Evolutionary conservation across 1,140 invertebrate genomes (phyloP).

Genomic region (Agrypnia vestita): DNA sequence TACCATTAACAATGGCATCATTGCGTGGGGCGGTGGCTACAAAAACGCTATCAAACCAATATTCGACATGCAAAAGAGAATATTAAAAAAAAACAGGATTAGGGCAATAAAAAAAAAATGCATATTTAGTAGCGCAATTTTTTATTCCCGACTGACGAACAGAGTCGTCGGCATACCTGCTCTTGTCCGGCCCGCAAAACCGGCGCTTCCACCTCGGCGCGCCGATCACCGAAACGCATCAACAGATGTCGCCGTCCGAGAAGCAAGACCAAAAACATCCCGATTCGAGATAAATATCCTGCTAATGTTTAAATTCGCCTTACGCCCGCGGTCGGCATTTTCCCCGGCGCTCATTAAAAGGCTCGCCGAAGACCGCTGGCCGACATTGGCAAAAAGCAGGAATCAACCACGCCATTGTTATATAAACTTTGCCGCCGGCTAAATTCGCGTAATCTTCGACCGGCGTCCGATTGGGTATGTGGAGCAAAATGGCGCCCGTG

Average conservation of each 20-base stretch:
- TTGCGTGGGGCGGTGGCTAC: too few species aligned
- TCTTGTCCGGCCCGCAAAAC: background rate
- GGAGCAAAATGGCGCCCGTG: slow-evolving; percentile 38
- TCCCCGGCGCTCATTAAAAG: slow-evolving; percentile 1
- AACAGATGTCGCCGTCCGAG: slow-evolving; percentile 14
- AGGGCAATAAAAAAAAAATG: too few species aligned
- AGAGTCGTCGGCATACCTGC: too few species aligned
- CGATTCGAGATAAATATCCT: background rate
- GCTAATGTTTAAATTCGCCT: background rate
- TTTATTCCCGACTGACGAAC: too few species aligned
- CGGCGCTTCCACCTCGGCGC: background rate
- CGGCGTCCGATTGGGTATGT: slow-evolving; percentile 7
- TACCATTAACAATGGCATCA: too few species aligned
- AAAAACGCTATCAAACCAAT: too few species aligned
- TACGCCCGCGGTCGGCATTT: background rate
- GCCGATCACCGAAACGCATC: background rate
- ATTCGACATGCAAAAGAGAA: too few species aligned
- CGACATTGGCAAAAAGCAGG: background rate
- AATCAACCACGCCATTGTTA: slow-evolving; percentile 22
- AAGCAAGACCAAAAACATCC: background rate
- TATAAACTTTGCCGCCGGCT: slow-evolving; percentile 35
- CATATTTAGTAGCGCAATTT: too few species aligned
- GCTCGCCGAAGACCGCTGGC: background rate
- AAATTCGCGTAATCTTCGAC: slow-evolving; percentile 4
- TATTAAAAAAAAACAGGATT: too few species aligned